Evolutionary conservation across 2,797 vertebrate species (phyloP), one percentile per base, ranked within the genome.

Genomic region (Cetoscarus ocellatus): DNA sequence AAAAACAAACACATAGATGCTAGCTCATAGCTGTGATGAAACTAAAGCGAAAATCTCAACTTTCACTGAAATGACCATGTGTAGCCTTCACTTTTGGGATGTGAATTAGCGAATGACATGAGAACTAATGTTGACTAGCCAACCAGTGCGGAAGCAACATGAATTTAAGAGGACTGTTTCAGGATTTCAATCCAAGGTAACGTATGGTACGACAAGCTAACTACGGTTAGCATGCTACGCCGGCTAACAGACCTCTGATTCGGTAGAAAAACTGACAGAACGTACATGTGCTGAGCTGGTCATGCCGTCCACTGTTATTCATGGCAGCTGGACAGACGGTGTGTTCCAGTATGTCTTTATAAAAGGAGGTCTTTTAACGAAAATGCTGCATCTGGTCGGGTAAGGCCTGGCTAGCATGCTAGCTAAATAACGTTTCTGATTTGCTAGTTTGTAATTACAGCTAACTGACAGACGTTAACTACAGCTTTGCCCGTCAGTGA

Each of bases 171-270:
- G 92, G 92, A 67, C 87, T 93, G 1, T 93, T 93, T 53, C 92
- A 93, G 82, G 92, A 93, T 66, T 93, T 93, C 84, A 93, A 93
- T 36, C 92, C 92, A 56, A 93, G 91, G 91, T 93, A 87, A 71
- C 49, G 73, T 19, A 63, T 74, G 64, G 77, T 15, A 0, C 45
- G 1, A 19, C 1, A 1, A 38, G 82, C 78, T 70, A 68, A 3
- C 64, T 54, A 10, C 39, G 36, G 36, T 8, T 73, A 62, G 38
- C 38, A 39, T 39, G 38, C 38, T 39, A 7, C 38, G 9, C 38
- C 9, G 38, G 38, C 43, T 27, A 27, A 27, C 27, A 2, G 27
- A 27, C 27, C 4, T 27, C 27, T 27, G n/a, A n/a, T n/a, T 27
- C 27, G 27, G 27, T 13, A 6, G 40, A 11, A 3, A 15, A 40